Percentiles rank a stretch among this genome's conserved stretches.
Evolutionary conservation across 2,888 invertebrate species (phyloP).

Genomic region (Drosophila eohydei): DNA sequence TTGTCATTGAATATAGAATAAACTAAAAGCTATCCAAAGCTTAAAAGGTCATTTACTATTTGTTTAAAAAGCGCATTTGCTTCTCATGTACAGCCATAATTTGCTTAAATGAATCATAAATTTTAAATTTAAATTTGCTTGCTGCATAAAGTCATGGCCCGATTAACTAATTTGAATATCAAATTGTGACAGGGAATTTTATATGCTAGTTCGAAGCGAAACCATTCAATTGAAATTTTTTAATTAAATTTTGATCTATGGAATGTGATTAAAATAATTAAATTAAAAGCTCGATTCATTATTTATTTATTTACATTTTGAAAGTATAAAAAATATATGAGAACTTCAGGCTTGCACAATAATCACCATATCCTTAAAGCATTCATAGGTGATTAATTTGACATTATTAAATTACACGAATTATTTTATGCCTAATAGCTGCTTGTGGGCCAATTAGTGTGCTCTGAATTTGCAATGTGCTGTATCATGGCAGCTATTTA

Average conservation of each 20-base stretch:
- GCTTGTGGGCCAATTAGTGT: slow-evolving; percentile 20
- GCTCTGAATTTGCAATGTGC: slow-evolving; percentile 14
- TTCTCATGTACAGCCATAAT: neutral
- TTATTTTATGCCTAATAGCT: slow-evolving; percentile 1
- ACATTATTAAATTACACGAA: neutral
- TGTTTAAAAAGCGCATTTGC: too few relatives aligned
- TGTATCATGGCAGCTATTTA: slow-evolving; percentile 19
- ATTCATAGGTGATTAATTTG: neutral
- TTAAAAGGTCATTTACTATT: neutral
- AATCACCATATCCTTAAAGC: neutral
- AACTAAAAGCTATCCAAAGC: neutral
- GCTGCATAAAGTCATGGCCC: neutral
- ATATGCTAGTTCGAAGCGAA: neutral
- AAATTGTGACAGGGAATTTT: neutral
- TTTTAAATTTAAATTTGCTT: neutral
- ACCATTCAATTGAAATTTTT: too few relatives aligned
- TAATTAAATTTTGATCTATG: too few relatives aligned
- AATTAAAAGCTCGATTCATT: neutral
- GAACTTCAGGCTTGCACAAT: neutral
- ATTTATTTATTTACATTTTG: neutral
- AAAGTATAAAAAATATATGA: neutral
- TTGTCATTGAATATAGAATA: neutral
- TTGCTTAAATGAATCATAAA: neutral
- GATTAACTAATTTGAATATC: too few relatives aligned
- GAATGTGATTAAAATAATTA: neutral